Base-by-base conservation (phyloP, 1,140 invertebrate species). In the Brachionus angularis region DNA sequence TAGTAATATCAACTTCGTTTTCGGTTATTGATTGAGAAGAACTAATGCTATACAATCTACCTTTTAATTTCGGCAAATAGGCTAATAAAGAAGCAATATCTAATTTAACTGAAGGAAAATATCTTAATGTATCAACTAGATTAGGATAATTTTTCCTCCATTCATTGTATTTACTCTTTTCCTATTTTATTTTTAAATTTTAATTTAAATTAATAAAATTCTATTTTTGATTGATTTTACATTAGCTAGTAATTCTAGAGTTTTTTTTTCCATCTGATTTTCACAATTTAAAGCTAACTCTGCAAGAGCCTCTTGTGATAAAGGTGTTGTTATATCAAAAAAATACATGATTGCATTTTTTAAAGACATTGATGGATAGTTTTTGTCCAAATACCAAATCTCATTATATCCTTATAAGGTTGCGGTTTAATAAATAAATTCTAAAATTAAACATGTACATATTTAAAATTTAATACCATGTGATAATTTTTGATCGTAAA, bases 51-150 rank as follows among this genome's bases (percentile, higher is more conserved):
- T 96, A 97, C 82, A 93, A 96, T 76, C 93, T 84, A 2, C 93
- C 90, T 79, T 95, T 91, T 18, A 97, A 78, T 0, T 90, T 84
- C 1, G 89, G 91, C 5, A 97, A 82, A 75, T 94, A 87, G 0
- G 90, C 88, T 25, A 93, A 83, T 0, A 96, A 82, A 1, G 95
- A 82, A 0, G 90, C 87, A 0, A 91, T 89, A 27, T 67, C 42
- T 8, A 94, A 93, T 78, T 89, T 91, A 75, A 93, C 88, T 0
- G 91, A 93, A n/a, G 88, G 87, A 58, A 96, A 84, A 81, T 98
- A 93, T 83, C 97, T 92, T 27, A 99, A 80, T 76, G 99, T 89
- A 77, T 96, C 92, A 39, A 96, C 87, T 79, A 99, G 92, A 78
- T 93, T 96, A 72, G 96, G 86, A 77, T 91, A 91, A 34, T 91